Evolutionary conservation across 2,797 vertebrate genomes (phyloP), one percentile per base, ranked within the genome.

Genomic region (Otolemur crassicaudatus): DNA sequence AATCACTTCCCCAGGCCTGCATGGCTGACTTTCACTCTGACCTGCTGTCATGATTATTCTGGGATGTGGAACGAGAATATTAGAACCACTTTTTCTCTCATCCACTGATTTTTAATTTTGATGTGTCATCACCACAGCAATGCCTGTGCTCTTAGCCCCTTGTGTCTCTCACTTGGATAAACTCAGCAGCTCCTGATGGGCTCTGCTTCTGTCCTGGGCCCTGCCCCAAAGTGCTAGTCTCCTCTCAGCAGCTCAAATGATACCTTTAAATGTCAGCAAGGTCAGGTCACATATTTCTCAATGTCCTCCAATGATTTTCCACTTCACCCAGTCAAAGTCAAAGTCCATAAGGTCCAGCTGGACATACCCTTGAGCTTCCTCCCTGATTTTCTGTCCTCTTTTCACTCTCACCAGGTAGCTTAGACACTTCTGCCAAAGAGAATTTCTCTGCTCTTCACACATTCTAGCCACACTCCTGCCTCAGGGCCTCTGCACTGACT

Each of bases 361-460:
- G 43, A 11, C 43, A 23, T 27, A 20, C 29, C 46, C 72, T 31
- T 37, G 8, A 56, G 17, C 31, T n/a, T 70, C 40, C 43, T 53
- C 56, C 91, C 80, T 49, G 46, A 40, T 53, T 58, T n/a, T 29
- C 7, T 75, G 29, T 73, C 46, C n/a, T 75, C 49, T 56, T n/a
- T 80, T 23, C 31, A 23, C 4, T 61, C 17, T 16, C 31, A 3
- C 10, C 0, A 29, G 46, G 1, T 0, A 3, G 13, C 23, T 67
- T 25, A 37, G 37, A 92, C 2, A 2, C 27, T 23, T 2, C 19
- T 58, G 20, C 2, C 29, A 16, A 8, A 56, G 43, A 69, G 34
- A 16, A 3, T 29, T 37, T 23, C 17, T 87, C 23, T 53, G 81
- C 16, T 10, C 72, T 72, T 40, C 34, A 72, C 40, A 69, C 0